Evolutionary conservation across 2,113 vertebrate species (phyloP), one percentile per base, ranked within the genome.

Genomic region (Genyomyrus donnyi): DNA sequence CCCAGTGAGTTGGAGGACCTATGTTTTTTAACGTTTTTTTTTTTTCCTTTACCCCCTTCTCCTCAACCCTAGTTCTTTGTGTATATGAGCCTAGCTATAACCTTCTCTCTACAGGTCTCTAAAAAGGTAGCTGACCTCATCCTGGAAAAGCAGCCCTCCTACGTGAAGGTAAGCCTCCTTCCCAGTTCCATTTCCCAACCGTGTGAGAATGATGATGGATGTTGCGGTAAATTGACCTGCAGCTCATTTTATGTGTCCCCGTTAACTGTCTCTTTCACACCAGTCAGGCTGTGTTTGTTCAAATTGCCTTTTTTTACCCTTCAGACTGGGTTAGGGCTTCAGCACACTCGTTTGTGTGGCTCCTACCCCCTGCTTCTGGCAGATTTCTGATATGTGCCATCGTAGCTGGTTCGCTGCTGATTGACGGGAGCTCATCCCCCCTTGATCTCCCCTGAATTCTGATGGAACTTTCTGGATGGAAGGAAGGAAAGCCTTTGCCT

Each of bases 121-220:
- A 99, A 97, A 95, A 99, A 97, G 95, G 98, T 99, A 49, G 98
- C 98, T 5, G 98, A 99, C 95, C 96, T 99, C 93, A 99, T 99
- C 93, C 96, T 99, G 94, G 98, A 99, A 94, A 99, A 99, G 92
- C 98, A 99, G 92, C 98, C 98, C 19, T 95, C 98, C 6, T 99
- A 99, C 93, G 97, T 99, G 91, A 98, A 99, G 98, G 98, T 99
- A 97, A 95, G 95, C 88, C 3, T 85, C 5, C 42, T 15, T 46
- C 21, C 27, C 2, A 85, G n/a, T 88, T 56, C 85, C 85, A 1
- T 50, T 39, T 9, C 13, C 52, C 77, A 39, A 0, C 74, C 24
- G 15, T 45, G 27, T 27, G 42, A 48, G n/a, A 6, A 27, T 39
- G 13, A 89, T 10, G 24, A 31, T 24, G 19, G 7, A 17, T 46